Percentiles rank a stretch among this genome's conserved stretches.
Conservation (phyloP, 2,888 invertebrate genomes). For the Archips crataeganus region DNA sequence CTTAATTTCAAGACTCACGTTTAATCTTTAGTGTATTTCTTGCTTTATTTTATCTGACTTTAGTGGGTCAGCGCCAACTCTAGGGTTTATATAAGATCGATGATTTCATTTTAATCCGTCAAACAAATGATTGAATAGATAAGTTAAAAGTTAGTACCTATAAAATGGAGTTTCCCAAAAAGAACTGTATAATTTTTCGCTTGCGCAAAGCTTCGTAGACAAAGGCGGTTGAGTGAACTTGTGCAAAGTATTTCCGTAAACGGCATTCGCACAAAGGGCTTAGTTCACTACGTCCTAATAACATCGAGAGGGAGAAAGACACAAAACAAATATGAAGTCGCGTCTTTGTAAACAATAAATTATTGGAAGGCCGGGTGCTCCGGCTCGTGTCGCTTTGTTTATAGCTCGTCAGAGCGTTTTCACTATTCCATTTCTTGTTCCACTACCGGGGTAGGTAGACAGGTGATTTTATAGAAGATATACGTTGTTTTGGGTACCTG, state of each 20-base stretch:
- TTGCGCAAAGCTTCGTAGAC: conserved; percentile 47
- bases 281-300: conserved; percentile 54
- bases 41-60: not conserved
- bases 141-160: no score
- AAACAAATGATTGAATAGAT: not conserved
- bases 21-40: not conserved
- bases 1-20: not conserved
- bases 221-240: conserved; percentile 47
- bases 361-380: conserved; percentile 56
- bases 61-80: not conserved
- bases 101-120: not conserved
- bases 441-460: not conserved
- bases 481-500: not conserved
- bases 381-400: conserved; percentile 61
- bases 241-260: conserved; percentile 54
- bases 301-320: conserved; percentile 53
- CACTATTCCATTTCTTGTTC: conserved; percentile 21
- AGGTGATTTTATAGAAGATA: not conserved
- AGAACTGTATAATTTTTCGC: conserved; percentile 5
- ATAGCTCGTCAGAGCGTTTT: conserved; percentile 60
- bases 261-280: conserved; percentile 56
- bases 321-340: conserved; percentile 67
- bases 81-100: not conserved
- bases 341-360: conserved; percentile 68
- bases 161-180: not conserved